phyloP scores from a whole-genome alignment of 2,113 vertebrate species.

The Rhinoderma darwinii region DNA sequence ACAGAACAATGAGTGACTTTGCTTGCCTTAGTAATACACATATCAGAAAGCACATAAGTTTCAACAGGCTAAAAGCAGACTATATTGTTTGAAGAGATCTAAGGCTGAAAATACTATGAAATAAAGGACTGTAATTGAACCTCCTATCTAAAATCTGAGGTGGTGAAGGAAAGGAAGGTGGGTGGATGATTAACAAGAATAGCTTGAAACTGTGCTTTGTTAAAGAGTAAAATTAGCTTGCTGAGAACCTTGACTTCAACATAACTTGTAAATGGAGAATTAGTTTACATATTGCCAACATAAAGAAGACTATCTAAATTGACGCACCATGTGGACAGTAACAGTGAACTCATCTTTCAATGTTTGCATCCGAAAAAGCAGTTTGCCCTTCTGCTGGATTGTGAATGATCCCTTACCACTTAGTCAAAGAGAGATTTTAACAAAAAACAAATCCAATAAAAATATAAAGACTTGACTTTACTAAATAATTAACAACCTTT shows the following conservation, averaged over 20 bases:
- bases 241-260: conserved; percentile 70
- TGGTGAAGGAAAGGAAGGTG: conserved; percentile 71
- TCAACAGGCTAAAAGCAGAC: conserved; percentile 68
- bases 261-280: conserved; percentile 65
- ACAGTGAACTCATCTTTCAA: conserved; percentile 67
- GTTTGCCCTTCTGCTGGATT: conserved; percentile 55
- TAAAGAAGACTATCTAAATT: conserved; percentile 65
- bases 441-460: neutral
- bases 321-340: conserved; percentile 54
- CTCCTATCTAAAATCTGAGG: conserved; percentile 70
- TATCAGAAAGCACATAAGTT: conserved; percentile 67
- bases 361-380: conserved; percentile 66
- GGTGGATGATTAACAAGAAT: conserved; percentile 68
- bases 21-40: conserved; percentile 64
- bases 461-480: neutral
- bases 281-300: conserved; percentile 64
- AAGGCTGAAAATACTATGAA: conserved; percentile 64
- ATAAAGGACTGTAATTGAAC: conserved; percentile 70
- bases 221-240: conserved; percentile 73
- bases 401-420: neutral
- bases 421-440: neutral
- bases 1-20: conserved; percentile 62
- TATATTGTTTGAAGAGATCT: conserved; percentile 70
- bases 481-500: neutral
- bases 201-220: conserved; percentile 69